These are phyloP conservation scores for Anorthoa munda DNA, from an alignment of 2,888 invertebrate species.

Conservation along the genomic window DNA sequence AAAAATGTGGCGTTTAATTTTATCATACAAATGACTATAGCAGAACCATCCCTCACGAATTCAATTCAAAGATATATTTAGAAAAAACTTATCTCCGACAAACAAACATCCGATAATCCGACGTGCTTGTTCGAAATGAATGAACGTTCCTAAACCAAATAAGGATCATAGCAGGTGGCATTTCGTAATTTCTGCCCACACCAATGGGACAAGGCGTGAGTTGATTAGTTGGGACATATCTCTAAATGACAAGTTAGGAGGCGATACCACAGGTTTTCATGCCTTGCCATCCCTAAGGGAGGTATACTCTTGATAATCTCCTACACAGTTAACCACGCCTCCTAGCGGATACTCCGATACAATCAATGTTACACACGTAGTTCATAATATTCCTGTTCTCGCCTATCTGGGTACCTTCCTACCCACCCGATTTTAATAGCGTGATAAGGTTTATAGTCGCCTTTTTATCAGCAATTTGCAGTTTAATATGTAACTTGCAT, in stretches of 20 bases:
- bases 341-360: conserved; percentile 52
- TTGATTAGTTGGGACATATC: not conserved
- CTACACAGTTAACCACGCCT: conserved; percentile 50
- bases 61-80: not conserved
- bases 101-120: too few relatives aligned
- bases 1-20: not conserved
- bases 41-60: too few relatives aligned
- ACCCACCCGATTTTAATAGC: conserved; percentile 53
- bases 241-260: not conserved
- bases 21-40: not conserved
- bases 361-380: conserved; percentile 53
- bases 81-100: too few relatives aligned
- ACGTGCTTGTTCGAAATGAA: too few relatives aligned
- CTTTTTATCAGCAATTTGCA: conserved; percentile 56
- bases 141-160: too few relatives aligned
- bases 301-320: conserved; percentile 43
- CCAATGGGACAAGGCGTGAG: not conserved
- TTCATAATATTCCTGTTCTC: conserved; percentile 55
- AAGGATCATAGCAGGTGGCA: not conserved
- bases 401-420: conserved; percentile 45
- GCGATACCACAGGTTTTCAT: not conserved
- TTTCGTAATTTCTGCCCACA: too few relatives aligned
- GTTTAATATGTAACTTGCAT: conserved; percentile 44
- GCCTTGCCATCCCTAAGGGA: conserved; percentile 7
- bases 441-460: conserved; percentile 51